Evolutionary conservation across 2,113 vertebrate species (phyloP).

Genomic region (Natator depressus): DNA sequence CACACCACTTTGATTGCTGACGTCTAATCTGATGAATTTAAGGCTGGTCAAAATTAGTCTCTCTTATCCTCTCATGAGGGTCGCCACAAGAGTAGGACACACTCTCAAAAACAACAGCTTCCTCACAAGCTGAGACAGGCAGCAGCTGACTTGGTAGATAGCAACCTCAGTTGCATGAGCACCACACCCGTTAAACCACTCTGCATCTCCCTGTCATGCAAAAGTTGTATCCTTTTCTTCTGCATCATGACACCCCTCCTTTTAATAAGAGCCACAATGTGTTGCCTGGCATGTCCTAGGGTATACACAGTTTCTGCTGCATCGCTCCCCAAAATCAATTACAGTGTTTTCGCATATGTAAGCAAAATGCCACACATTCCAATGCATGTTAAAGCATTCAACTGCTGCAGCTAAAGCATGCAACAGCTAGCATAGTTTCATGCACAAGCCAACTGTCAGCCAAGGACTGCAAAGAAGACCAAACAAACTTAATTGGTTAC

Average conservation of each 20-base stretch:
- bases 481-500: background rate
- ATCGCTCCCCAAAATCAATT: background rate
- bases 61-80: background rate
- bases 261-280: background rate
- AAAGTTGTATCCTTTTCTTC: background rate
- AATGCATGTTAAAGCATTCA: background rate
- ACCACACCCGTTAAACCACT: background rate
- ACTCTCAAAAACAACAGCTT: background rate
- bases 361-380: background rate
- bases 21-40: background rate
- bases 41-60: background rate
- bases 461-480: background rate
- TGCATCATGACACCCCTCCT: background rate
- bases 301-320: background rate
- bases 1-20: background rate
- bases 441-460: background rate
- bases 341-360: background rate
- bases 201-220: background rate
- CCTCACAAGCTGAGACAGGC: too few species aligned
- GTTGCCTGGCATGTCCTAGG: background rate
- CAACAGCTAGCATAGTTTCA: background rate
- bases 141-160: background rate
- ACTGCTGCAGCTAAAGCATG: background rate
- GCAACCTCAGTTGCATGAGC: background rate
- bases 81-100: background rate